Percentiles rank a stretch among this genome's conserved stretches.
These are phyloP conservation scores for Cercocebus atys DNA, from an alignment of 2,113 vertebrate genomes.

Conservation along the genomic window DNA sequence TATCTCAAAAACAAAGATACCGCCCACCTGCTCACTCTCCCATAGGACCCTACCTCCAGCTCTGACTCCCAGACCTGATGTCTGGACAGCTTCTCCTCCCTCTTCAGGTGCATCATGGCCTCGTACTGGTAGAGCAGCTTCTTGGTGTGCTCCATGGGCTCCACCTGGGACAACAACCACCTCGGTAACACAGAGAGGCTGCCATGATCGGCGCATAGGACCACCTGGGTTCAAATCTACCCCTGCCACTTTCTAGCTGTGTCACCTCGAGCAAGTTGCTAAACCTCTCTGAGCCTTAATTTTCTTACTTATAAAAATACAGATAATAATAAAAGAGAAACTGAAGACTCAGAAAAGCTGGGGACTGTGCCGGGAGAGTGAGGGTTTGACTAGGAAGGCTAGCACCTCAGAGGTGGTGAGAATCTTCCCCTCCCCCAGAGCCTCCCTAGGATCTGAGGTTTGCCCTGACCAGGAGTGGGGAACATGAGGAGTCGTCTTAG, in stretches of 20 bases:
- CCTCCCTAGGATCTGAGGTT: no score
- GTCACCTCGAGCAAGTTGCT: not conserved
- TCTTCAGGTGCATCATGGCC: slow-evolving; percentile 83
- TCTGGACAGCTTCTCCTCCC: slow-evolving; percentile 80
- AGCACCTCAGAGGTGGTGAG: not conserved
- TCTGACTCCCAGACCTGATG: slow-evolving; percentile 81
- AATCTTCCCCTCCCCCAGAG: no score
- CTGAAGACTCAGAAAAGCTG: not conserved
- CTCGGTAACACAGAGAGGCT: not conserved
- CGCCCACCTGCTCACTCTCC: not conserved
- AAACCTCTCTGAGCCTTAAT: not conserved
- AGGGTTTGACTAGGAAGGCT: not conserved
- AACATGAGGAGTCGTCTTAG: not conserved
- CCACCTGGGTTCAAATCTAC: not conserved
- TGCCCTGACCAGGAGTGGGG: not conserved
- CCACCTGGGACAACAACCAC: slow-evolving; percentile 83
- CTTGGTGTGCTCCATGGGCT: slow-evolving; percentile 81
- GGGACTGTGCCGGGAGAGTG: not conserved
- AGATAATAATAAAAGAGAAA: not conserved
- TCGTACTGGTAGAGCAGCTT: slow-evolving; percentile 82
- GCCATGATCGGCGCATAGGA: fast-evolving
- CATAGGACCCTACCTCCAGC: slow-evolving; percentile 85
- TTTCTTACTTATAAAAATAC: not conserved
- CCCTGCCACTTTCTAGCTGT: not conserved
- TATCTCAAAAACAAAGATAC: not conserved